phyloP scores from a whole-genome alignment of 2,113 vertebrate species.

The Alligator mississippiensis region DNA sequence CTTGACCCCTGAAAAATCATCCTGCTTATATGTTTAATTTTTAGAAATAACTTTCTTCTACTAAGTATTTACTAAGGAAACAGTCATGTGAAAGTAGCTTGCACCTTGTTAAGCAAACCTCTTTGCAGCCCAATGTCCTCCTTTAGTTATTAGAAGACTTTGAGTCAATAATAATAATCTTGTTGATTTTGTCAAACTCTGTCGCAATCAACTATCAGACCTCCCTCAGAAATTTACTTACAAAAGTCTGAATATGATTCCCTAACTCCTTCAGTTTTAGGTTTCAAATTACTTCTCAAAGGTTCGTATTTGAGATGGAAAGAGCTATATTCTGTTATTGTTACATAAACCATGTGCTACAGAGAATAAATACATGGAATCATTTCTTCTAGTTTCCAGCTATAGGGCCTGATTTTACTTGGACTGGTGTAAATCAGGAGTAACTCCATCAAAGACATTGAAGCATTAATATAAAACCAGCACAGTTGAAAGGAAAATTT shows the following conservation, averaged over 20 bases:
- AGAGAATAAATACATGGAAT: neutral
- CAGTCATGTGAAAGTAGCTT: neutral
- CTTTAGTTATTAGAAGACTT: neutral
- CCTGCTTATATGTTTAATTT: neutral
- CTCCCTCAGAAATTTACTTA: neutral
- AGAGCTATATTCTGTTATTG: neutral
- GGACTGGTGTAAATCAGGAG: neutral
- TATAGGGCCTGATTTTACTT: neutral
- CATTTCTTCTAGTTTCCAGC: neutral
- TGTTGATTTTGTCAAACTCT: neutral
- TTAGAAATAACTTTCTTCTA: neutral
- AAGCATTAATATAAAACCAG: neutral
- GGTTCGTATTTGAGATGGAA: neutral
- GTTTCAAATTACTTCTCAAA: neutral
- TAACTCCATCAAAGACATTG: neutral
- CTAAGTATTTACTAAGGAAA: neutral
- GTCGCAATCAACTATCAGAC: neutral
- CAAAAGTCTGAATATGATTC: neutral
- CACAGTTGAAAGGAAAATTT: neutral
- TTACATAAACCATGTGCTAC: neutral
- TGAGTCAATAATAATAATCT: neutral
- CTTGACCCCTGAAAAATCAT: neutral
- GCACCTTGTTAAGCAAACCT: neutral
- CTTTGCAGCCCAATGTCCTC: neutral
- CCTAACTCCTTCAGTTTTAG: neutral